Conservation (phyloP, 1,140 invertebrate species). For the Eurosta solidaginis region DNA sequence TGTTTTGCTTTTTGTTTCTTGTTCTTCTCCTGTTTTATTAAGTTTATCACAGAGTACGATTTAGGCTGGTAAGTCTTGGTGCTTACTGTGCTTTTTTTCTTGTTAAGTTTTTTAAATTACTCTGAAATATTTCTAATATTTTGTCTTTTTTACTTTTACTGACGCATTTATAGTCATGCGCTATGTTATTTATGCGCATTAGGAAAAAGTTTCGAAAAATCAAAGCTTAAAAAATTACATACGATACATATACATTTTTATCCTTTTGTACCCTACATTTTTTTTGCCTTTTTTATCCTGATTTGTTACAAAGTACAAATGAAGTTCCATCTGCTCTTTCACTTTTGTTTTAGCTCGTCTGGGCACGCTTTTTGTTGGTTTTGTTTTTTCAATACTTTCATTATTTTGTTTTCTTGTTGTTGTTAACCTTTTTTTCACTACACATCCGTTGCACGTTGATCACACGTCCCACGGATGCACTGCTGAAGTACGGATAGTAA, state of each 20-base stretch:
- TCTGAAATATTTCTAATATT: background rate
- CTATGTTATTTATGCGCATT: background rate
- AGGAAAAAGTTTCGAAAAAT: background rate
- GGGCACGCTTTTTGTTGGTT: background rate
- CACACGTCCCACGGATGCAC: constrained; percentile 27
- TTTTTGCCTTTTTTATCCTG: constrained; percentile 11
- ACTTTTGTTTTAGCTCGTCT: background rate
- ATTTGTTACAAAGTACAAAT: constrained; percentile 25
- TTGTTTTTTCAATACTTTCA: background rate
- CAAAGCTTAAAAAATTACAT: background rate
- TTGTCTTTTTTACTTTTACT: background rate
- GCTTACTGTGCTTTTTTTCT: background rate
- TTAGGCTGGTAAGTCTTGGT: constrained; percentile 22
- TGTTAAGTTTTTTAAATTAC: background rate
- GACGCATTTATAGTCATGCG: background rate
- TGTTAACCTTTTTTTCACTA: constrained; percentile 29
- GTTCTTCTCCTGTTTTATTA: background rate
- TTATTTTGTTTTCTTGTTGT: background rate
- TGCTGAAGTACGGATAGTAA: constrained; percentile 32
- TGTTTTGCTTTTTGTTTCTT: background rate
- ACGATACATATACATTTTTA: background rate
- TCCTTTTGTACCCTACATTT: constrained; percentile 23
- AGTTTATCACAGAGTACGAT: constrained; percentile 24
- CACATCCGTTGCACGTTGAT: constrained; percentile 34
- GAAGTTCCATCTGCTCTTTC: background rate